A percentile compares a stretch with the other conserved stretches of the same genome.
Conservation (phyloP, 2,888 invertebrate species). For the Dasypolia templi region DNA sequence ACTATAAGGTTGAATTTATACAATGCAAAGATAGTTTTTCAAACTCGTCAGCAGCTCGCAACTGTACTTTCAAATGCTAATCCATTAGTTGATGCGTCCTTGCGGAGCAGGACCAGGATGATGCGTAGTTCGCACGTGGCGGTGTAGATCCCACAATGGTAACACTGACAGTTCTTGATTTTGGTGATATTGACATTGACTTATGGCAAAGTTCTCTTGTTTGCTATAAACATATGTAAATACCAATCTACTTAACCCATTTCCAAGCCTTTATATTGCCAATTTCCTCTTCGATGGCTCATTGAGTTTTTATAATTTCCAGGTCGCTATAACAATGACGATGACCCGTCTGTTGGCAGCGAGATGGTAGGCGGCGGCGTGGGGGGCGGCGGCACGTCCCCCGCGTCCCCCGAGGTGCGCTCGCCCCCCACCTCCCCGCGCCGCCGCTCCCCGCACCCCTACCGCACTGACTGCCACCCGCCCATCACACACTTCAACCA, state of each 20-base stretch:
- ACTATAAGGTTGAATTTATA: too few species aligned
- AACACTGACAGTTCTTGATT: not conserved
- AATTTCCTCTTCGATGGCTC: not conserved
- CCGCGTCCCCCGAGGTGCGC: conserved; percentile 83
- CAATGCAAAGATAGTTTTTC: too few species aligned
- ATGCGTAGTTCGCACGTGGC: too few species aligned
- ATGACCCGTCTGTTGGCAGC: conserved; percentile 59
- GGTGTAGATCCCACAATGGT: too few species aligned
- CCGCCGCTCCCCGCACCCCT: conserved; percentile 85
- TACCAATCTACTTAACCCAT: not conserved
- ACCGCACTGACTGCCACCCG: conserved; percentile 84
- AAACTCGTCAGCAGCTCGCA: too few species aligned
- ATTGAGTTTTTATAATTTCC: not conserved
- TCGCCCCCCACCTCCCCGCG: conserved; percentile 85
- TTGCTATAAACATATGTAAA: not conserved
- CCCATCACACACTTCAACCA: conserved; percentile 96
- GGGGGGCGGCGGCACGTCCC: conserved; percentile 74
- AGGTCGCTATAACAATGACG: conserved; percentile 45
- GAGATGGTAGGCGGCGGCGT: conserved; percentile 79
- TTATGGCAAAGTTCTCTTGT: not conserved
- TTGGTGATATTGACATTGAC: not conserved
- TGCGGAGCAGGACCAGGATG: too few species aligned
- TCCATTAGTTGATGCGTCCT: too few species aligned
- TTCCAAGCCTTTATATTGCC: not conserved
- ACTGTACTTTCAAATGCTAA: too few species aligned